phyloP scores from a whole-genome alignment of 2,888 invertebrate genomes.

The Drosophila phalerata region DNA sequence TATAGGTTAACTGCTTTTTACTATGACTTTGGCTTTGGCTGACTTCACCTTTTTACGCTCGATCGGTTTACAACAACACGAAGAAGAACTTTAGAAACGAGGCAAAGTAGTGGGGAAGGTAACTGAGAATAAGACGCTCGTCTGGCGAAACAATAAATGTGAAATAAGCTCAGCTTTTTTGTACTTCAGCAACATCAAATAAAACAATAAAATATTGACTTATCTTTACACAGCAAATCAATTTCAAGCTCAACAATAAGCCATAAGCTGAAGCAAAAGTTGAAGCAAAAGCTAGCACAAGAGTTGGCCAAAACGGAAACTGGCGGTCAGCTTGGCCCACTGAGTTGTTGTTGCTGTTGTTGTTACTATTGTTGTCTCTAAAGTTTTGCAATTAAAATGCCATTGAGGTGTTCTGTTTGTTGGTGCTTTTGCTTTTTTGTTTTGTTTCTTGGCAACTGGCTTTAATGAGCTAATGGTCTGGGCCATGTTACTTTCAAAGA shows the following conservation, averaged over 20 bases:
- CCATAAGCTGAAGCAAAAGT: neutral
- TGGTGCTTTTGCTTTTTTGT: slow-evolving; percentile 15
- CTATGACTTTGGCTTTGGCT: slow-evolving; percentile 70
- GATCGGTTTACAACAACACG: slow-evolving; percentile 56
- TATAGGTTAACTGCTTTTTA: slow-evolving; percentile 74
- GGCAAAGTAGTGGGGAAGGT: neutral
- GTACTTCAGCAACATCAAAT: slow-evolving; percentile 38
- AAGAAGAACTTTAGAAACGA: slow-evolving; percentile 14
- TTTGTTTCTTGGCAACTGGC: slow-evolving; percentile 20
- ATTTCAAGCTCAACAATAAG: slow-evolving; percentile 45
- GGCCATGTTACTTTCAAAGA: slow-evolving; percentile 28
- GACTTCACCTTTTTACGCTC: slow-evolving; percentile 73
- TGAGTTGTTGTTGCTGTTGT: slow-evolving; percentile 43
- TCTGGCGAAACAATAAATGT: slow-evolving; percentile 61
- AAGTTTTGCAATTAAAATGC: slow-evolving; percentile 76
- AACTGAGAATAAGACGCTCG: slow-evolving; percentile 27
- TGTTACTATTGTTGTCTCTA: slow-evolving; percentile 44
- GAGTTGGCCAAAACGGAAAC: slow-evolving; percentile 51
- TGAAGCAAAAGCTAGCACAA: slow-evolving; percentile 9
- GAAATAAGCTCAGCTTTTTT: slow-evolving; percentile 51
- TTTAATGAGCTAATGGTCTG: slow-evolving; percentile 53
- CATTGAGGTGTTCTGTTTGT: slow-evolving; percentile 55
- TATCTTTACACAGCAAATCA: slow-evolving; percentile 62
- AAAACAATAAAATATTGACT: slow-evolving; percentile 68
- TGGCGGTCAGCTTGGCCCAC: slow-evolving; percentile 27